Conservation (phyloP, 2,888 invertebrate species). For the Rhodophaea formosa region DNA sequence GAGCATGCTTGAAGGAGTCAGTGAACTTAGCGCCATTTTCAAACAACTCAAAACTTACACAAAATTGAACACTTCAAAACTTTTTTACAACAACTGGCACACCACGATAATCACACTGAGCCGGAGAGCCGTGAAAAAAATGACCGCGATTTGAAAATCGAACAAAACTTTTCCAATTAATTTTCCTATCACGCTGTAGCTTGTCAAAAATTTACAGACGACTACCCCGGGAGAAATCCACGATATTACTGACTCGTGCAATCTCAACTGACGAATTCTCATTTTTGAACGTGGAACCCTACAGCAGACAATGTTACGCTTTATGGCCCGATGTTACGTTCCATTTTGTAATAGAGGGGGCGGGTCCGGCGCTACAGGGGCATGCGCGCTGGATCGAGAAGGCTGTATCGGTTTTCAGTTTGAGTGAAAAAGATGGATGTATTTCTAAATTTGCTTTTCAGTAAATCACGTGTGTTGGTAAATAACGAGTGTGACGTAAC, state of each 20-base stretch:
- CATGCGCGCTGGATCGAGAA: conserved; percentile 59
- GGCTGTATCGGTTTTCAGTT: conserved; percentile 22
- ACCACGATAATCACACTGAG: neutral
- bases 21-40: conserved; percentile 49
- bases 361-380: conserved; percentile 38
- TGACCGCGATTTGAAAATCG: neutral
- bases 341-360: conserved; percentile 43
- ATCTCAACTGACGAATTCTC: conserved; percentile 36
- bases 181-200: neutral
- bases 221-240: conserved; percentile 33
- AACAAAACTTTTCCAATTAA: conserved; percentile 27
- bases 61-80: neutral
- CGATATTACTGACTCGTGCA: conserved; percentile 49
- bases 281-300: conserved; percentile 32
- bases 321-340: conserved; percentile 39
- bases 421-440: conserved; percentile 37
- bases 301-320: conserved; percentile 34
- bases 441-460: conserved; percentile 36
- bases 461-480: conserved; percentile 38
- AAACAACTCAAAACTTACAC: conserved; percentile 3
- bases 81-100: neutral
- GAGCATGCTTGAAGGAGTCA: conserved; percentile 66
- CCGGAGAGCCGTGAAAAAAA: neutral
- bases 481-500: conserved; percentile 21
- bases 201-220: conserved; percentile 24